phyloP scores from a whole-genome alignment of 2,113 vertebrate genomes.

The Serilophus lunatus region DNA sequence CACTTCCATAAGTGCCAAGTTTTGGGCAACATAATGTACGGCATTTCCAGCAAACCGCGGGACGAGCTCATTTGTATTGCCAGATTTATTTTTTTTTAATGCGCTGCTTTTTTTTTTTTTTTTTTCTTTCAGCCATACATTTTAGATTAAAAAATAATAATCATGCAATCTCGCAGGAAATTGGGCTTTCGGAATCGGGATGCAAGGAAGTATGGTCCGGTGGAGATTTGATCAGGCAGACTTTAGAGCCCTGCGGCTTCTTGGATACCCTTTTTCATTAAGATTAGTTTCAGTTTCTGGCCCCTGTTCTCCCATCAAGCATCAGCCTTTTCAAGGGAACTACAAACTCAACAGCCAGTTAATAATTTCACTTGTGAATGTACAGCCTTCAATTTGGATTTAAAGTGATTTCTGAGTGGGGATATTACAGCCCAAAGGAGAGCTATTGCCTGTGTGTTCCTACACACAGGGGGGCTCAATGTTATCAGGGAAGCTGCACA shows the following conservation, averaged over 20 bases:
- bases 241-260: not conserved
- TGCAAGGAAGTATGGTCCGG: not conserved
- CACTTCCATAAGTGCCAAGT: slow-evolving; percentile 38
- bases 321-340: not conserved
- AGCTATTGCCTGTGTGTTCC: not conserved
- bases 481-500: not conserved
- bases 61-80: not conserved
- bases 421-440: not conserved
- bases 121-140: not conserved
- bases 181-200: not conserved
- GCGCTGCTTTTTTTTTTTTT: not conserved
- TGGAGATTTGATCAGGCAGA: slow-evolving; percentile 3
- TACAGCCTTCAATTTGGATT: not conserved
- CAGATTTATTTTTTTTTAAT: not conserved
- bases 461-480: not conserved
- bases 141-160: slow-evolving; percentile 57
- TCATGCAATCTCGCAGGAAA: slow-evolving; percentile 38
- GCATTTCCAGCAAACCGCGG: slow-evolving; percentile 36
- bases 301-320: not conserved
- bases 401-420: slow-evolving; percentile 18
- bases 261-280: slow-evolving; percentile 2
- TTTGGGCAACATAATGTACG: slow-evolving; percentile 38
- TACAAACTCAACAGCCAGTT: slow-evolving; percentile 9
- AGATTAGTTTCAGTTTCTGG: slow-evolving; percentile 16
- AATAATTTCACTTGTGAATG: not conserved